Evolutionary conservation across 2,888 invertebrate genomes (phyloP).

Genomic region (Graphium colonna): DNA sequence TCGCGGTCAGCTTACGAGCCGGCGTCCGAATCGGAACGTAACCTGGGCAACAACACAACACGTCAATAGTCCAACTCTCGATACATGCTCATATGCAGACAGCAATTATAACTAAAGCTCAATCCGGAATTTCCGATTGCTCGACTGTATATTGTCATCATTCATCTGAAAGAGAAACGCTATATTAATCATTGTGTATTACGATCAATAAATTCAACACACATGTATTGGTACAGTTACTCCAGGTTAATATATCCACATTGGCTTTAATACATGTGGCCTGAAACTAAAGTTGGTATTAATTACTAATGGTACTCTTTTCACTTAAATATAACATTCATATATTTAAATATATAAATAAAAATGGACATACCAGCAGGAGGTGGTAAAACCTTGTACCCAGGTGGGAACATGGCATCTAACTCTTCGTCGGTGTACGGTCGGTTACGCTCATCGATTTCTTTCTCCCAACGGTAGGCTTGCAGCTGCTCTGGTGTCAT

Average conservation of each 20-base stretch:
- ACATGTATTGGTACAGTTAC: conserved; percentile 51
- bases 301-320: conserved; percentile 61
- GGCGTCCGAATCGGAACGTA: conserved; percentile 98
- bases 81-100: conserved; percentile 25
- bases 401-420: conserved; percentile 98
- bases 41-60: conserved; percentile 74
- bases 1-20: conserved; percentile 97
- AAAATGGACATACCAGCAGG: conserved; percentile 85
- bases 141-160: conserved; percentile 71
- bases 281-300: conserved; percentile 73
- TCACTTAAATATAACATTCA: conserved; percentile 25
- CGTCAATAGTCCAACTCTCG: conserved; percentile 31
- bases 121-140: conserved; percentile 61
- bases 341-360: not conserved
- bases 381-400: conserved; percentile 97
- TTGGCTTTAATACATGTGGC: conserved; percentile 64
- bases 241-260: conserved; percentile 34
- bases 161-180: conserved; percentile 77
- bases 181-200: conserved; percentile 55
- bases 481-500: conserved; percentile 99
- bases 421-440: conserved; percentile 98
- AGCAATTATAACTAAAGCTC: conserved; percentile 42
- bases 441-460: conserved; percentile 98
- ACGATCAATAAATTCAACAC: conserved; percentile 46
- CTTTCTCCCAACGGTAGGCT: conserved; percentile 98